These are phyloP conservation scores for Drosophila kanapiae DNA, from an alignment of 1,140 invertebrate genomes.

Conservation along the genomic window DNA sequence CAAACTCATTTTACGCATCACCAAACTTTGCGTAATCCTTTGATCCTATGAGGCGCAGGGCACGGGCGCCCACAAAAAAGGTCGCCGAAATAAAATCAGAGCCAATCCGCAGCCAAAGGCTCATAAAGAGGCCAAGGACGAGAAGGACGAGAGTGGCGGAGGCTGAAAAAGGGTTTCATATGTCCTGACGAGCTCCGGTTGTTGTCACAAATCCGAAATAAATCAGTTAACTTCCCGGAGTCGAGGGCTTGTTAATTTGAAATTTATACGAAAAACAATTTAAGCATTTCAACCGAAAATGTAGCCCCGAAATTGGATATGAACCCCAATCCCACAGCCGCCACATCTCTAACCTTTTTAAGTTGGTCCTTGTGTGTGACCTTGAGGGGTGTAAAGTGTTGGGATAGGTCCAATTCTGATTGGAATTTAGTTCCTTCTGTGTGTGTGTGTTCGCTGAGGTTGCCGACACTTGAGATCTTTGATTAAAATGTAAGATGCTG, in stretches of 20 bases:
- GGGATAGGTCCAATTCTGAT: conserved; percentile 42
- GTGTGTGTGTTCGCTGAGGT: not conserved
- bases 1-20: conserved; percentile 84
- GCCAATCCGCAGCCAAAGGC: conserved; percentile 19
- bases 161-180: conserved; percentile 65
- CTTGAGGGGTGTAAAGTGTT: conserved; percentile 55
- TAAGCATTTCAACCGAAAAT: conserved; percentile 64
- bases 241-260: conserved; percentile 80
- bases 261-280: conserved; percentile 83
- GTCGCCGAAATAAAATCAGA: conserved; percentile 46
- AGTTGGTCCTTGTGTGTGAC: conserved; percentile 43
- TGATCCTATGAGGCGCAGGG: conserved; percentile 70
- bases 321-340: conserved; percentile 10
- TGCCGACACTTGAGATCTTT: conserved; percentile 25
- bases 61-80: conserved; percentile 35
- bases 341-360: conserved; percentile 1
- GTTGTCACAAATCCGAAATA: conserved; percentile 75
- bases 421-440: conserved; percentile 11
- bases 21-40: conserved; percentile 82
- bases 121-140: conserved; percentile 20
- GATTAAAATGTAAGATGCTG: conserved; percentile 23
- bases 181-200: conserved; percentile 57
- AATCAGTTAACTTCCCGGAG: conserved; percentile 74
- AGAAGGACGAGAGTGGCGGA: not conserved
- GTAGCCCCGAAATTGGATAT: conserved; percentile 42